Evolutionary conservation across 2,113 vertebrate genomes (phyloP).

Genomic region (Prunella himalayana): DNA sequence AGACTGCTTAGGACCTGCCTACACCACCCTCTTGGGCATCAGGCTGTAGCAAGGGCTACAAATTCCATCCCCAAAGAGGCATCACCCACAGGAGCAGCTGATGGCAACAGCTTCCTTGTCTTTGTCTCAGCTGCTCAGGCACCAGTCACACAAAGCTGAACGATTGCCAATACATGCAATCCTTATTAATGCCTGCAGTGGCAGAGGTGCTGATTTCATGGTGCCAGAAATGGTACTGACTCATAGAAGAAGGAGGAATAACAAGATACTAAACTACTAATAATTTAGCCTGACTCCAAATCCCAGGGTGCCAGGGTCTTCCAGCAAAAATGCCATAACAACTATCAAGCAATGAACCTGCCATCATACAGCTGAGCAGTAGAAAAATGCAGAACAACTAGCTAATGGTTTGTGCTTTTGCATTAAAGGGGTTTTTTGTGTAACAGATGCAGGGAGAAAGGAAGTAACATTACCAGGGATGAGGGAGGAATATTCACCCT

Average conservation of each 20-base stretch:
- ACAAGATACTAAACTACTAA: neutral
- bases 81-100: neutral
- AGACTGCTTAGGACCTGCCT: neutral
- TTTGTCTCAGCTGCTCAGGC: neutral
- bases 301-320: neutral
- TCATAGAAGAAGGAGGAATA: neutral
- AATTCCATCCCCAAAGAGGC: neutral
- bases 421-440: neutral
- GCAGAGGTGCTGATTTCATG: neutral
- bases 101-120: fast-evolving
- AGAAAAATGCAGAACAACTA: neutral
- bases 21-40: neutral
- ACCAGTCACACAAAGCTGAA: neutral
- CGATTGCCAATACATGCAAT: neutral
- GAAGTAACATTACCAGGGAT: too few species aligned
- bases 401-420: neutral
- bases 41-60: neutral
- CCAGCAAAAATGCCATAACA: neutral
- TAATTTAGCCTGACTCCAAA: constrained; percentile 14
- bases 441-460: neutral
- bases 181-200: neutral
- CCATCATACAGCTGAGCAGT: neutral
- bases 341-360: neutral
- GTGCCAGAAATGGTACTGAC: neutral
- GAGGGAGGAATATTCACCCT: neutral